These are phyloP conservation scores for Centroberyx gerrardi DNA, from an alignment of 2,797 vertebrate genomes.

Conservation along the genomic window DNA sequence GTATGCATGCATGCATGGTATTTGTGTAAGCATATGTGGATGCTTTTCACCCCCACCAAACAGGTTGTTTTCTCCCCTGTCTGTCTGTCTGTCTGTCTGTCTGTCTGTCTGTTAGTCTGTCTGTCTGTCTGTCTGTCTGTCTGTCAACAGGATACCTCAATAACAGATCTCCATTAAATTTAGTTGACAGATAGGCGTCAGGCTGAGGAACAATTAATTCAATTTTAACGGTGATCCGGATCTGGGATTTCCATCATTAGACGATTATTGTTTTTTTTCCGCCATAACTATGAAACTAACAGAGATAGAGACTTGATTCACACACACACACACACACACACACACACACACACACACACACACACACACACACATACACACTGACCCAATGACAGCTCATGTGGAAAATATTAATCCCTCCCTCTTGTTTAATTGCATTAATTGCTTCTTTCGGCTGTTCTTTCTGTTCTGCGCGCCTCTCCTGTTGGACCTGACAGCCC, in stretches of 20 bases:
- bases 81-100: not conserved
- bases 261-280: too few relatives aligned
- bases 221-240: too few relatives aligned
- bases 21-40: not conserved
- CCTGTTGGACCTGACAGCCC: constrained; percentile 21
- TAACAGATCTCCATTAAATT: too few relatives aligned
- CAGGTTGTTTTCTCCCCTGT: not conserved
- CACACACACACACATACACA: constrained; percentile 1
- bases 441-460: constrained; percentile 22
- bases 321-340: too few relatives aligned
- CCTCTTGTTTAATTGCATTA: constrained; percentile 22
- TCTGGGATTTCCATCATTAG: too few relatives aligned
- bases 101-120: not conserved
- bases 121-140: not conserved
- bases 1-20: constrained; percentile 2
- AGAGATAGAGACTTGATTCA: too few relatives aligned
- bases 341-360: constrained; percentile 12
- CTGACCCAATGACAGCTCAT: not conserved
- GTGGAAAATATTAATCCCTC: constrained; percentile 27
- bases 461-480: not conserved
- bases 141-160: not conserved
- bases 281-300: too few relatives aligned
- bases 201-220: too few relatives aligned
- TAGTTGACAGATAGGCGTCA: too few relatives aligned
- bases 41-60: too few relatives aligned